phyloP scores from a whole-genome alignment of 2,888 invertebrate genomes.

The Sipha maydis region DNA sequence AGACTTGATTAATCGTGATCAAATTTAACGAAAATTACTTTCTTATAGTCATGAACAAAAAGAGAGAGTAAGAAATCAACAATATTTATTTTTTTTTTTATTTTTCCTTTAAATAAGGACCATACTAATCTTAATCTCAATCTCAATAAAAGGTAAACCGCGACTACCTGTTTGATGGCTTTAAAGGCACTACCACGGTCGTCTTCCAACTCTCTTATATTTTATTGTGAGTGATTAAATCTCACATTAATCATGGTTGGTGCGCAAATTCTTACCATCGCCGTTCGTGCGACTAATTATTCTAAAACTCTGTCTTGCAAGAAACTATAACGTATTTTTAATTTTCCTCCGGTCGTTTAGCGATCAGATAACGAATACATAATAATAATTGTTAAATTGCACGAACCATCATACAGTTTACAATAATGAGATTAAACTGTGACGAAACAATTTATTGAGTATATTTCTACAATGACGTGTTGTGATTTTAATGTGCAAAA shows the following conservation, averaged over 20 bases:
- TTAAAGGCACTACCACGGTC: not conserved
- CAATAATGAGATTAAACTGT: too few species aligned
- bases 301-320: conserved; percentile 6
- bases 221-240: not conserved
- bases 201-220: not conserved
- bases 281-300: conserved; percentile 2
- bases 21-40: too few species aligned
- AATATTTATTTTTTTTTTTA: too few species aligned
- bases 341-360: conserved; percentile 11
- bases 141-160: too few species aligned
- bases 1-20: too few species aligned
- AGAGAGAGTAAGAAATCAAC: too few species aligned
- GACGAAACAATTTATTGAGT: not conserved
- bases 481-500: not conserved
- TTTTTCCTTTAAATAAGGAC: too few species aligned
- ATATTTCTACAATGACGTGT: not conserved
- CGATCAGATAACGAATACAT: not conserved
- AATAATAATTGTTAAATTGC: conserved; percentile 28
- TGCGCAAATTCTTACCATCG: not conserved
- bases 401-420: not conserved
- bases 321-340: conserved; percentile 7
- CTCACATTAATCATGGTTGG: not conserved
- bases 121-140: too few species aligned
- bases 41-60: too few species aligned
- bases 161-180: not conserved